Conservation (phyloP, 2,888 invertebrate species). For the Pharmacophagus antenor region DNA sequence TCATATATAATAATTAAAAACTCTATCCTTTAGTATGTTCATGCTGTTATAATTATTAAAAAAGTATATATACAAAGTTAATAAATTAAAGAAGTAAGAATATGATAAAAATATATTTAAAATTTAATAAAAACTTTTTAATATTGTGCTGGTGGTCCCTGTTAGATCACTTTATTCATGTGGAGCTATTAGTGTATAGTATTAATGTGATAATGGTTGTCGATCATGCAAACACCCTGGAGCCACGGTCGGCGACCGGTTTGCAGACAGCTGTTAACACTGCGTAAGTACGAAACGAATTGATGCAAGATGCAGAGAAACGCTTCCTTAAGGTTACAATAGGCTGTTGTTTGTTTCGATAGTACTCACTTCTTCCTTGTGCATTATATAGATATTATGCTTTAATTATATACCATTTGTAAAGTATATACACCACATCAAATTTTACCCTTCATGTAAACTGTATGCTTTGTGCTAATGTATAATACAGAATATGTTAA, state of each 20-base stretch:
- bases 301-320: constrained; percentile 61
- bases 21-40: too few relatives aligned
- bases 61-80: too few relatives aligned
- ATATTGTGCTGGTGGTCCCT: constrained; percentile 54
- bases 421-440: constrained; percentile 24
- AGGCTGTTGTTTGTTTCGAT: constrained; percentile 68
- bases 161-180: constrained; percentile 43
- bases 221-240: constrained; percentile 77
- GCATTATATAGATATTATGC: constrained; percentile 64
- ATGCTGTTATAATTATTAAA: too few relatives aligned
- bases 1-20: neutral
- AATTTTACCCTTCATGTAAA: constrained; percentile 25
- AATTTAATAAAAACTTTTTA: neutral
- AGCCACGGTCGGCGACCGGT: constrained; percentile 65
- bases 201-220: constrained; percentile 80
- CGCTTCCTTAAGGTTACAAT: constrained; percentile 64
- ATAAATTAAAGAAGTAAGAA: neutral
- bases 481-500: neutral
- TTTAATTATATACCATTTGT: constrained; percentile 56
- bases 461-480: constrained; percentile 30
- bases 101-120: neutral
- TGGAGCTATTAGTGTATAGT: constrained; percentile 71
- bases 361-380: constrained; percentile 65
- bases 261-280: constrained; percentile 64
- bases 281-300: constrained; percentile 73